Base-by-base conservation (phyloP, 2,888 invertebrate genomes). In the Brassicogethes aeneus region DNA sequence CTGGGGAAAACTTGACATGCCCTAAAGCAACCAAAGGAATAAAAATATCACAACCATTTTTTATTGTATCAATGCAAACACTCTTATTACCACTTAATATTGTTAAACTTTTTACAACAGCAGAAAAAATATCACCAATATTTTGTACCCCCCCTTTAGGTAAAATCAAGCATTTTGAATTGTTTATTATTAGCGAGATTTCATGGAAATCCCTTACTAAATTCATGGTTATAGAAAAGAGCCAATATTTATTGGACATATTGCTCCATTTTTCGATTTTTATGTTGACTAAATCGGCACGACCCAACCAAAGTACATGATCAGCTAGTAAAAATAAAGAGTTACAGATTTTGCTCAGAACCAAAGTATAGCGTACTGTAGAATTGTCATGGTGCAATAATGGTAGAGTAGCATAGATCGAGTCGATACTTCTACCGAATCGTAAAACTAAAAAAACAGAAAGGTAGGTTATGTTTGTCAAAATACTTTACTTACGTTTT, bases 21-120 rank as follows among this genome's bases (percentile, higher is more conserved):
- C 89, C 90, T 50, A 93, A 69, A 3, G 85, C 80, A 42, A 85
- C 81, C 46, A 93, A 68, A 0, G 93, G 93, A 60, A 94, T 85
- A 55, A 90, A 85, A 41, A 93, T 66, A 66, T 94, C 93, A 69
- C 89, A 89, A 5, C 77, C 68, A 71, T 94, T 93, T 65, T 90
- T 92, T 3, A 88, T 59, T 1, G 85, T 82, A 68, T 94, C 93
- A 47, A 91, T 73, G 42, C 85, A 73, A 7, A 93, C 71, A 63
- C 82, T 80, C 55, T 78, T 79, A 56, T 79, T 71, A 33, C 67
- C 57, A 12, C 54, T 60, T 1, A 72, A 41, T 39, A 59, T 55
- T 5, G 51, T 40, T 7, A 63, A 40, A 3, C 53, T 55, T 14
- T 47, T 57, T n/a, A 43, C 41, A 8, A 53, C 15, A 7, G 51